Base-by-base conservation (phyloP, 92 coral and sea anemone genomes). In the Plumapathes pennacea region DNA sequence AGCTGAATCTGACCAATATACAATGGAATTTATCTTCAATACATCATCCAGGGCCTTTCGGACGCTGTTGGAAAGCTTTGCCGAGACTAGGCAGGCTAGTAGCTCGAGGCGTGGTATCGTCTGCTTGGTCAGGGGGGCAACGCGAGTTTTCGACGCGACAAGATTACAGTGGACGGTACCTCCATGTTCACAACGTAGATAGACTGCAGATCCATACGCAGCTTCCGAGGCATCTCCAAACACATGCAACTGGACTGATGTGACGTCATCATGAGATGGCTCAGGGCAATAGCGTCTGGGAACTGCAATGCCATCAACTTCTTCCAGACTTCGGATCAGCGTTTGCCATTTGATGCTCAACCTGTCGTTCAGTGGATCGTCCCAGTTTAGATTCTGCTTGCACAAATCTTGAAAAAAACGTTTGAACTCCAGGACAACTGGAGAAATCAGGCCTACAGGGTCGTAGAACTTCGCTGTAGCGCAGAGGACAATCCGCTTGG, bases 221-320 rank as follows among this genome's bases (percentile, higher is more conserved):
- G 51, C 50, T 44, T 60, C 57, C 2, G 82, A 81, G 17, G 88
- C 82, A 59, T 73, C 82, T 55, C 86, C 72, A 18, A 54, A 71
- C 7, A 74, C 80, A 25, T 80, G 80, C 20, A 80, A 43, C 13
- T 33, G 11, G 22, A 43, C 29, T 2, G 43, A 70, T 22, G 24
- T 47, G 14, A 58, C 47, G 13, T 41, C 39, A 36, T 8, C 25
- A 18, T 60, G 31, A n/a, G n/a, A n/a, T 36, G 38, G 42, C 17
- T 24, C 58, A 9, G 58, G 48, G 42, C 45, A 74, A 30, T 64
- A 71, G 45, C 49, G 37, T 18, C 78, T 55, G 21, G 26, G 63
- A 10, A 74, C 31, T 8, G 25, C 56, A n/a, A 60, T 51, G 1
- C 18, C 12, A 31, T 29, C 45, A 14, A 51, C 46, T 41, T 39